phyloP scores from a whole-genome alignment of 2,113 vertebrate genomes.

The Oryzias melastigma region DNA sequence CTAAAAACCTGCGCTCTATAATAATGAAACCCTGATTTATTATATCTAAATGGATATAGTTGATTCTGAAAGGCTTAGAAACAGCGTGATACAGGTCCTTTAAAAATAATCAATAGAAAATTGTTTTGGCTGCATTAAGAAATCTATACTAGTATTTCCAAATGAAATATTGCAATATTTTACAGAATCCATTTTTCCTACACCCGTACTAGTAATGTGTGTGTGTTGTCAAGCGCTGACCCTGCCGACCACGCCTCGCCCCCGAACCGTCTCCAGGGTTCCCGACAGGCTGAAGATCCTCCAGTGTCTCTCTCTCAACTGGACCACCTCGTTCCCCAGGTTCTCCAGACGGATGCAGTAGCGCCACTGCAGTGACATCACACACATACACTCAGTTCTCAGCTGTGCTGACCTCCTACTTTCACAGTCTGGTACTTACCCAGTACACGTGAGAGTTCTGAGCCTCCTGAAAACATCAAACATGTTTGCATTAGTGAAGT shows the following conservation, averaged over 20 bases:
- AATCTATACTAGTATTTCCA: too few relatives aligned
- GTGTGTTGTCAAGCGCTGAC: conserved; percentile 66
- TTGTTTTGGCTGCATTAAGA: too few relatives aligned
- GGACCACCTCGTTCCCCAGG: conserved; percentile 91
- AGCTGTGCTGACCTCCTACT: background rate
- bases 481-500: conserved; percentile 3
- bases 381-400: background rate
- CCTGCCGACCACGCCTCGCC: conserved; percentile 93
- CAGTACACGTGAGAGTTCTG: conserved; percentile 98
- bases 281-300: conserved; percentile 97
- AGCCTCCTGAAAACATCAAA: conserved; percentile 84
- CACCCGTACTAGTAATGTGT: background rate
- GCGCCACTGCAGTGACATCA: conserved; percentile 82
- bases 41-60: too few relatives aligned
- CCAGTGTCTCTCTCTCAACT: conserved; percentile 95
- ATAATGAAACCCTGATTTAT: too few relatives aligned
- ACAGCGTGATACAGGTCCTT: too few relatives aligned
- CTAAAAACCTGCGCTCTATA: too few relatives aligned
- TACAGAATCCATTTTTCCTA: background rate
- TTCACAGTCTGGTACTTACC: conserved; percentile 79
- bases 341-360: conserved; percentile 98
- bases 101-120: too few relatives aligned
- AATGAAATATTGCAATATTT: too few relatives aligned
- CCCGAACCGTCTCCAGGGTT: conserved; percentile 94
- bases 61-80: too few relatives aligned